Evolutionary conservation across 2,113 vertebrate genomes (phyloP).

Genomic region (Alexandromys fortis): DNA sequence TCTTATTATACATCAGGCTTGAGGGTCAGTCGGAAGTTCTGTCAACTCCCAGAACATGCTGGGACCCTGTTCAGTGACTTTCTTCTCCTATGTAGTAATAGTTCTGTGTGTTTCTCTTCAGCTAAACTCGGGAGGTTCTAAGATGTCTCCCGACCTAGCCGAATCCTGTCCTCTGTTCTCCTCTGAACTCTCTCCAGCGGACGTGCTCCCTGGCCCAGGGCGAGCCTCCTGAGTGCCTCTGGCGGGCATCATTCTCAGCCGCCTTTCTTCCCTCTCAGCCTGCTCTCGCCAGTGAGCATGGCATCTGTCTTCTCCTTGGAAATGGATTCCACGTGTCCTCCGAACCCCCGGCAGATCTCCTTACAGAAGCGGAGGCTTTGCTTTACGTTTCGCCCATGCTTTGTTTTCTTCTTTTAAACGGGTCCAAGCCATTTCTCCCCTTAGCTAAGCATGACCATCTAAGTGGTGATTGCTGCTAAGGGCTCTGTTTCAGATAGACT

Average conservation of each 20-base stretch:
- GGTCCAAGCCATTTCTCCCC: neutral
- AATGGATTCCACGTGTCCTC: neutral
- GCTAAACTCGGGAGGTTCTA: neutral
- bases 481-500: neutral
- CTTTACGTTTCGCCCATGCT: accelerated
- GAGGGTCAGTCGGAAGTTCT: neutral
- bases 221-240: neutral
- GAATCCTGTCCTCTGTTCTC: neutral
- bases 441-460: neutral
- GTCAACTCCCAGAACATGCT: neutral
- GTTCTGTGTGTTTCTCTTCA: neutral
- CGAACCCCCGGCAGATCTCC: neutral
- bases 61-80: neutral
- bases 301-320: neutral
- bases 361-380: neutral
- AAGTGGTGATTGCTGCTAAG: neutral
- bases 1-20: neutral
- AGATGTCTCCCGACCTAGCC: neutral
- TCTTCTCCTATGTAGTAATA: neutral
- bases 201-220: accelerated
- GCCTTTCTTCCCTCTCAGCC: too few relatives aligned
- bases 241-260: neutral
- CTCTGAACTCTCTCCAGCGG: accelerated
- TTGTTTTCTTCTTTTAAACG: neutral
- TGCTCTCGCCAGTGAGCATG: accelerated